Evolutionary conservation across 2,797 vertebrate genomes (phyloP), one percentile per base, ranked within the genome.

Genomic region (Harpagifer antarcticus): DNA sequence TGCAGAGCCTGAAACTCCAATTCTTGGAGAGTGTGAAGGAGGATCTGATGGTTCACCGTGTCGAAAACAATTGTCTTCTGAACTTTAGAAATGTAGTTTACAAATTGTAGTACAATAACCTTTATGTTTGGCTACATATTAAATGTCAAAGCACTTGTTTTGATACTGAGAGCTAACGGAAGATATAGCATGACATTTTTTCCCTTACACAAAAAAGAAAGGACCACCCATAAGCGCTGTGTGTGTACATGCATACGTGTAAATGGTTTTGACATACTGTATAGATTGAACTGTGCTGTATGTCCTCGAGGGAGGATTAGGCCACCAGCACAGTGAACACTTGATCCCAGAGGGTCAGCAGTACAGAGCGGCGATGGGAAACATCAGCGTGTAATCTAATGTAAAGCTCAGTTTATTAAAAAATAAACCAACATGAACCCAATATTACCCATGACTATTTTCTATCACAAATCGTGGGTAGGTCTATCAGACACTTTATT

Each of bases 221-320:
- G 52, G 19, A 59, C 20, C 14, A 16, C 12, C 33, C 20, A 43
- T 14, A 27, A 52, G 37, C 58, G 14, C 23, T 47, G 31, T 47
- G 12, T 47, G 50, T 52, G 31, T 20, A 16, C 5, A 45, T 63
- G 49, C 23, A 19, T 17, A 37, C 19, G 43, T 70, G 55, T 33
- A 27, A 27, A 37, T 37, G 15, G 23, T 49, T 31, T 56, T 59
- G n/a, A 69, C 49, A 47, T 52, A 20, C 0, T 27, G 52, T 37
- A 56, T 48, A 1, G 16, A 61, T 1, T 72, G 74, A 70, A 59
- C 74, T 40, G 31, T 33, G 20, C n/a, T 70, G 56, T 19, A 40
- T 53, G 45, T 75, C 74, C 74, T 72, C 37, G 6, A 67, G 79
- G 81, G 80, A 82, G n/a, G 4, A 20, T 15, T 15, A 33, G 40